These are phyloP conservation scores for Zapus hudsonius DNA, from an alignment of 2,113 vertebrate species.

Conservation along the genomic window DNA sequence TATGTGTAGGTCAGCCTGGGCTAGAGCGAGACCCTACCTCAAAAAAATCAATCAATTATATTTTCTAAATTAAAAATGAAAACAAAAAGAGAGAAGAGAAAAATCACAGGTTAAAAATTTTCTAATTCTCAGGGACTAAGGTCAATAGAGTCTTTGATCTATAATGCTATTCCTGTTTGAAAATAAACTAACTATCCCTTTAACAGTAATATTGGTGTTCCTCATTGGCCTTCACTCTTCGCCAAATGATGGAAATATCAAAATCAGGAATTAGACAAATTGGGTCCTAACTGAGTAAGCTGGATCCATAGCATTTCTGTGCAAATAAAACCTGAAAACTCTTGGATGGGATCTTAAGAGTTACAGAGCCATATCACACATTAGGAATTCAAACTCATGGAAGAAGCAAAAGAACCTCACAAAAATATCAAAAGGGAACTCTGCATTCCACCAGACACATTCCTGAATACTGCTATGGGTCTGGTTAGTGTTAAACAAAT, in stretches of 20 bases:
- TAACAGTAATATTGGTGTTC: background rate
- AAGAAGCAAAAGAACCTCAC: background rate
- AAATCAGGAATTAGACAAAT: background rate
- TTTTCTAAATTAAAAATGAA: slow-evolving; percentile 47
- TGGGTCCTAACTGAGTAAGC: background rate
- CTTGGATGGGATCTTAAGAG: background rate
- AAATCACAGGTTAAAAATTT: background rate
- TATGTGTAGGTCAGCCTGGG: too few relatives aligned
- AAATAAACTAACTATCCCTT: background rate
- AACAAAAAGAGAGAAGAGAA: slow-evolving; percentile 5
- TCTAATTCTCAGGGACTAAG: background rate
- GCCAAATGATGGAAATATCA: background rate
- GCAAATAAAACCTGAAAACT: background rate
- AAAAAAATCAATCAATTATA: background rate
- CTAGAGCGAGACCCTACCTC: too few relatives aligned
- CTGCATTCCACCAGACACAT: background rate
- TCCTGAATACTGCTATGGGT: background rate
- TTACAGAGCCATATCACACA: background rate
- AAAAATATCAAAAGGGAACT: background rate
- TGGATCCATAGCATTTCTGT: background rate
- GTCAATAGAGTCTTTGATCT: background rate
- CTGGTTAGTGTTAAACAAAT: background rate
- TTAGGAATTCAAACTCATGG: background rate
- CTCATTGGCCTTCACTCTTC: background rate
- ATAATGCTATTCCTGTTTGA: background rate